These are phyloP conservation scores for Drosophila koepferae DNA, from an alignment of 2,888 invertebrate genomes.

Conservation along the genomic window DNA sequence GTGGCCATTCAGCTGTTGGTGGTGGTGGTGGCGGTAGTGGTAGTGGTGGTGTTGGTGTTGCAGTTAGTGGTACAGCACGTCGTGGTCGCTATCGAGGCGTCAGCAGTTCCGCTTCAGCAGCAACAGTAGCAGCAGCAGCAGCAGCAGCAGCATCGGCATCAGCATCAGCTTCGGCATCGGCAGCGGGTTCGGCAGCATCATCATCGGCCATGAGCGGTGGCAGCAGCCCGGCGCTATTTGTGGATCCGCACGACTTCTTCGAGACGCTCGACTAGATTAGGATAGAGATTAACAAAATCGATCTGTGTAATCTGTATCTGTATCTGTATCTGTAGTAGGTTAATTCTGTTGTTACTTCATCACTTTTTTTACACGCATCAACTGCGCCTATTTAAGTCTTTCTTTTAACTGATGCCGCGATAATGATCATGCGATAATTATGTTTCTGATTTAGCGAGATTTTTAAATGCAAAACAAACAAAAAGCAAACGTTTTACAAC, in stretches of 20 bases:
- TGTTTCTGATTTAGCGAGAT: conserved; percentile 46
- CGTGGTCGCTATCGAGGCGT: conserved; percentile 57
- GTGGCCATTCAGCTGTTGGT: conserved; percentile 4
- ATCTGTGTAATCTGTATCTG: conserved; percentile 34
- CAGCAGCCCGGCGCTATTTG: conserved; percentile 62
- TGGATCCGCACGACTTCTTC: conserved; percentile 69
- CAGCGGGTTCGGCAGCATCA: conserved; percentile 41
- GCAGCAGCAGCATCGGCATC: conserved; percentile 44
- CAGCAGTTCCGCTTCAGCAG: conserved; percentile 33
- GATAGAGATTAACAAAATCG: conserved; percentile 18
- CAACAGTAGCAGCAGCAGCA: conserved; percentile 34
- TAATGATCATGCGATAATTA: conserved; percentile 12
- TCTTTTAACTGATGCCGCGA: conserved; percentile 32
- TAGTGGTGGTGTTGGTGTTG: neutral
- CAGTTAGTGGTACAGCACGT: conserved; percentile 49
- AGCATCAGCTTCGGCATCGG: conserved; percentile 36
- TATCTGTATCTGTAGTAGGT: conserved; percentile 52
- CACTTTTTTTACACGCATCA: conserved; percentile 34
- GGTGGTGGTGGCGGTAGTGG: neutral
- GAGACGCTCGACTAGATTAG: conserved; percentile 75
- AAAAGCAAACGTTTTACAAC: conserved; percentile 51
- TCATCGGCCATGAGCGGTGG: conserved; percentile 39
- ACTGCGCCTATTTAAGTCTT: conserved; percentile 46
- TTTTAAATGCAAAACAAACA: conserved; percentile 26
- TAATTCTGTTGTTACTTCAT: conserved; percentile 75